Percentiles rank a stretch among this genome's conserved stretches.
phyloP scores from a whole-genome alignment of 1,140 invertebrate genomes.

The Oreohelix idahoensis region DNA sequence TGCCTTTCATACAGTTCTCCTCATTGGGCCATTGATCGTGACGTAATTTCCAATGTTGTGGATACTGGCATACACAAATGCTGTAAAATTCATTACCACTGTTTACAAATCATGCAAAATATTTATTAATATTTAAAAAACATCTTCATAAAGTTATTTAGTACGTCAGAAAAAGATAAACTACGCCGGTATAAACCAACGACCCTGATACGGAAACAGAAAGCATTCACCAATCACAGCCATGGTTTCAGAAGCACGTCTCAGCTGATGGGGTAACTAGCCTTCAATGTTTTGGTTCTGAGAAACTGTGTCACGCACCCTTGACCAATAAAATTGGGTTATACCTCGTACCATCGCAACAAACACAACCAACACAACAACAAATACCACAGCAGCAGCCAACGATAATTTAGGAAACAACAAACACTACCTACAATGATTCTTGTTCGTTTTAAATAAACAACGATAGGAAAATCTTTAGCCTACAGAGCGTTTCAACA shows the following conservation, averaged over 20 bases:
- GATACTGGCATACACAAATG: background rate
- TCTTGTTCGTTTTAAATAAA: too few relatives aligned
- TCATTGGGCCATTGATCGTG: conserved; percentile 10
- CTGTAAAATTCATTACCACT: background rate
- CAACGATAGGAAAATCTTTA: too few relatives aligned
- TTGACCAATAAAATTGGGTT: too few relatives aligned
- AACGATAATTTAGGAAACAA: too few relatives aligned
- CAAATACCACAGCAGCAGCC: too few relatives aligned
- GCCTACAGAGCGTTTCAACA: too few relatives aligned
- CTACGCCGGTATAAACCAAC: background rate
- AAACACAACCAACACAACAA: too few relatives aligned
- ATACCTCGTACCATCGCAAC: too few relatives aligned
- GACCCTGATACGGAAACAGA: background rate
- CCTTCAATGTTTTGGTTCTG: conserved; percentile 20
- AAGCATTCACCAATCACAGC: background rate
- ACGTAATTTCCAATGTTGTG: conserved; percentile 11
- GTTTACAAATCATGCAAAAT: background rate
- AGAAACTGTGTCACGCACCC: too few relatives aligned
- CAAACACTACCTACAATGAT: too few relatives aligned
- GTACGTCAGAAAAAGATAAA: background rate
- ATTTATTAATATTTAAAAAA: background rate
- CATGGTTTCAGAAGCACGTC: background rate
- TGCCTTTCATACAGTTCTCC: background rate
- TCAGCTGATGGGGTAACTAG: conserved; percentile 22
- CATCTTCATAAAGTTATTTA: background rate